Percentiles rank a stretch among this genome's conserved stretches.
Evolutionary conservation across 1,140 invertebrate species (phyloP).

Genomic region (Capitella teleta): DNA sequence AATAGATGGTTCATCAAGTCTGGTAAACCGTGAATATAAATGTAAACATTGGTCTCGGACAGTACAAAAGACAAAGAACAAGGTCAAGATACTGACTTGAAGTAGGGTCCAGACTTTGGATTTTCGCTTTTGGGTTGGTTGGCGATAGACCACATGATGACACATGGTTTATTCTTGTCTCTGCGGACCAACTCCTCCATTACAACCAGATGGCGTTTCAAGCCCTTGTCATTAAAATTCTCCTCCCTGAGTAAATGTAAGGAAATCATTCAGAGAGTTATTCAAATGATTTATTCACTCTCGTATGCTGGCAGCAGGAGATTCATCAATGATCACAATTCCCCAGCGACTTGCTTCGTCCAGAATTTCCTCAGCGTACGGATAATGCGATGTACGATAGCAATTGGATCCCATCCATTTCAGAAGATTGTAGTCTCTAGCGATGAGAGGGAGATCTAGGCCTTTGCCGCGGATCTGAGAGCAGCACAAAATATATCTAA

Average conservation of each 20-base stretch:
- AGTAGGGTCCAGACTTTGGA: conserved; percentile 64
- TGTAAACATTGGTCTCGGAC: too few relatives aligned
- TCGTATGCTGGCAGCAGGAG: conserved; percentile 81
- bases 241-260: conserved; percentile 30
- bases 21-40: too few relatives aligned
- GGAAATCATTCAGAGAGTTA: too few relatives aligned
- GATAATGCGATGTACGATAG: conserved; percentile 95
- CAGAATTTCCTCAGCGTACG: conserved; percentile 96
- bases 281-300: too few relatives aligned
- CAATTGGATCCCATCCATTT: conserved; percentile 91
- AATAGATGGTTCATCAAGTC: too few relatives aligned
- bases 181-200: conserved; percentile 71
- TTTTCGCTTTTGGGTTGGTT: conserved; percentile 75
- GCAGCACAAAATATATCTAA: too few relatives aligned
- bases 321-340: conserved; percentile 92
- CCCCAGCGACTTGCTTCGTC: conserved; percentile 85
- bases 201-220: conserved; percentile 69
- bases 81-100: conserved; percentile 66
- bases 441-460: conserved; percentile 70
- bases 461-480: conserved; percentile 72
- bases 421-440: conserved; percentile 86
- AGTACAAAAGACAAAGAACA: too few relatives aligned
- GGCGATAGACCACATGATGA: conserved; percentile 91
- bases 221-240: conserved; percentile 50
- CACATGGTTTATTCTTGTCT: conserved; percentile 87